phyloP scores from a whole-genome alignment of 2,797 vertebrate genomes.

The Molothrus aeneus region DNA sequence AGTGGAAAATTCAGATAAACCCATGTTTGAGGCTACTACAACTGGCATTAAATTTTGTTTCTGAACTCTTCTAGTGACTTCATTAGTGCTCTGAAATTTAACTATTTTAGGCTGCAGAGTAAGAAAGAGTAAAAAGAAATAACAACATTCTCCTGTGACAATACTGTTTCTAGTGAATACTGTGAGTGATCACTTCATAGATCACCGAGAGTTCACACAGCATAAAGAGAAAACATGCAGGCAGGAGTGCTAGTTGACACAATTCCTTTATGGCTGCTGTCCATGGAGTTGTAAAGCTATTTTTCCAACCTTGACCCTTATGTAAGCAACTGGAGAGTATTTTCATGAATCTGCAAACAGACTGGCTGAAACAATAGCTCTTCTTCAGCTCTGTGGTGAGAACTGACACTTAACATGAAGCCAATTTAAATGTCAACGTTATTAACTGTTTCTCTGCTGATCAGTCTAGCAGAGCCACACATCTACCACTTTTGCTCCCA shows the following conservation, averaged over 20 bases:
- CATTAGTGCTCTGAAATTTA: background rate
- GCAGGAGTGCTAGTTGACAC: conserved; percentile 8
- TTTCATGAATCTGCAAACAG: conserved; percentile 36
- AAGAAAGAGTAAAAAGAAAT: background rate
- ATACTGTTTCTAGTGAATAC: background rate
- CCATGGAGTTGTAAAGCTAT: background rate
- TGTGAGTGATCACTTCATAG: background rate
- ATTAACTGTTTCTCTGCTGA: conserved; percentile 53
- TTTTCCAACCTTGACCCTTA: conserved; percentile 48
- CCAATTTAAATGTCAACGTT: conserved; percentile 54
- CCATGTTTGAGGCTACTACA: background rate
- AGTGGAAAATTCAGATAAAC: background rate
- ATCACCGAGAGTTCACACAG: background rate
- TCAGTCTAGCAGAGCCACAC: background rate
- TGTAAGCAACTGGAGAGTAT: conserved; percentile 33
- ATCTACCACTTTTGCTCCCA: background rate
- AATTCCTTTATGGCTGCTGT: conserved; percentile 19
- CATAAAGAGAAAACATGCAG: background rate
- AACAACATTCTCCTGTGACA: background rate
- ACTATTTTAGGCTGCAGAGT: background rate
- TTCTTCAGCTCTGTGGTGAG: conserved; percentile 38
- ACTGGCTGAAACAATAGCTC: conserved; percentile 54
- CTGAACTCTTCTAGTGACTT: background rate
- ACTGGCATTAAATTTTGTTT: background rate
- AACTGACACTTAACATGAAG: conserved; percentile 55